A percentile compares a stretch with the other conserved stretches of the same genome.
Evolutionary conservation across 2,113 vertebrate species (phyloP).

Genomic region (Synodontis membranacea): DNA sequence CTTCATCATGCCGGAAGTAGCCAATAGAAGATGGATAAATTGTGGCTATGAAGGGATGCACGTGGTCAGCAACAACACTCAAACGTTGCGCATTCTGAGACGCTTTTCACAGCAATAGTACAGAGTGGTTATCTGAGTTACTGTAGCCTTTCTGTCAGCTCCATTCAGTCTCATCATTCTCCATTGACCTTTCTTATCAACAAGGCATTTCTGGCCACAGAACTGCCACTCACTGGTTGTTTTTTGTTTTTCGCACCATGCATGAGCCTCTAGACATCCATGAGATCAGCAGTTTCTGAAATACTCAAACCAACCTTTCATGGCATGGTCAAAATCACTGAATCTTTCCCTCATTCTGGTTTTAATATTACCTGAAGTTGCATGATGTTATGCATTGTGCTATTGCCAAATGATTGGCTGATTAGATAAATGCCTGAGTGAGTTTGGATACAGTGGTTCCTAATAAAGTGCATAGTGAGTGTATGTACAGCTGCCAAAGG

Average conservation of each 20-base stretch:
- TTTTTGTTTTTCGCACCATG: background rate
- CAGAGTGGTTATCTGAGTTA: background rate
- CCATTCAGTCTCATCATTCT: too few relatives aligned
- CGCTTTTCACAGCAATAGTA: background rate
- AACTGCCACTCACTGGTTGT: background rate
- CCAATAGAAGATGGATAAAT: background rate
- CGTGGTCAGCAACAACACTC: background rate
- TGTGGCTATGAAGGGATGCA: background rate
- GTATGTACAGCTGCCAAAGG: background rate
- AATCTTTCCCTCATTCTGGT: too few relatives aligned
- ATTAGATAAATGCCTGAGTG: background rate
- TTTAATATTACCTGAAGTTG: background rate
- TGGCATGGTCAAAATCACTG: background rate
- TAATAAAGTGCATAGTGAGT: background rate
- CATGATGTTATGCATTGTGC: background rate
- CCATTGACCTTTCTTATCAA: background rate
- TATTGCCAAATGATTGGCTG: background rate
- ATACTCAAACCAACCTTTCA: background rate
- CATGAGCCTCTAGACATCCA: too few relatives aligned
- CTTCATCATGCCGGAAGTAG: too few relatives aligned
- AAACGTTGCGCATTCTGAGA: background rate
- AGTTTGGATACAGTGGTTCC: background rate
- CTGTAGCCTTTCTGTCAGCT: too few relatives aligned
- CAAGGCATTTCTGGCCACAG: background rate
- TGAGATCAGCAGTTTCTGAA: background rate